A percentile compares a stretch with the other conserved stretches of the same genome.
Conservation (phyloP, 1,140 invertebrate species). For the Choristoneura fumiferana region DNA sequence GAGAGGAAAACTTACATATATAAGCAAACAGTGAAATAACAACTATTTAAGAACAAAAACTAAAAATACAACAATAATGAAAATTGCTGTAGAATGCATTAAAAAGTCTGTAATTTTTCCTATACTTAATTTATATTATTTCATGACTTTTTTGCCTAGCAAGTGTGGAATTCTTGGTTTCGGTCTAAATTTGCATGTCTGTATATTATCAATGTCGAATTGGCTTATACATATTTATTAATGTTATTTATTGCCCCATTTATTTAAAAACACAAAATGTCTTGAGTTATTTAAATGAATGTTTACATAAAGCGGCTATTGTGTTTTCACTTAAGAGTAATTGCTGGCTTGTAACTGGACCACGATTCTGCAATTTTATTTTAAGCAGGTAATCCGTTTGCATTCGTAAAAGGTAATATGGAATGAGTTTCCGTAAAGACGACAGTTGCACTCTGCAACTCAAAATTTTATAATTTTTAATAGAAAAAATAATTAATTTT, state of each 20-base stretch:
- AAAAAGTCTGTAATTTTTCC: no score
- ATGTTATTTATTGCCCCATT: slow-evolving; percentile 57
- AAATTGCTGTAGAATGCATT: no score
- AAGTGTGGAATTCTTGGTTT: slow-evolving; percentile 51
- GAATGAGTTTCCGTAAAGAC: slow-evolving; percentile 25
- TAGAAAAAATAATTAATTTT: no score
- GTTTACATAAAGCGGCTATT: slow-evolving; percentile 46
- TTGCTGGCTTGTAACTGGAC: slow-evolving; percentile 37
- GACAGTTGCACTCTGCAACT: no score
- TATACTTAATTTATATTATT: slow-evolving; percentile 29
- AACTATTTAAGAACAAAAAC: no score
- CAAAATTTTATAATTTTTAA: no score
- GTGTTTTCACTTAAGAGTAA: slow-evolving; percentile 45
- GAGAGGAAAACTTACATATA: no score
- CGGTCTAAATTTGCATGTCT: slow-evolving; percentile 54
- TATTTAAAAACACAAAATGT: slow-evolving; percentile 49
- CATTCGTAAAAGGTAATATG: slow-evolving; percentile 20
- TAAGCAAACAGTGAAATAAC: no score
- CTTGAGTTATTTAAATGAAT: slow-evolving; percentile 43
- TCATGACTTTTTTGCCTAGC: not conserved
- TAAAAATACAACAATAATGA: no score
- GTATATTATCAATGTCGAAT: slow-evolving; percentile 45
- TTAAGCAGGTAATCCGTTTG: slow-evolving; percentile 39
- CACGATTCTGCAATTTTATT: slow-evolving; percentile 41
- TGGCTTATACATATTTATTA: slow-evolving; percentile 61